phyloP scores from a whole-genome alignment of 2,888 invertebrate species.

The Horisme vitalbata region DNA sequence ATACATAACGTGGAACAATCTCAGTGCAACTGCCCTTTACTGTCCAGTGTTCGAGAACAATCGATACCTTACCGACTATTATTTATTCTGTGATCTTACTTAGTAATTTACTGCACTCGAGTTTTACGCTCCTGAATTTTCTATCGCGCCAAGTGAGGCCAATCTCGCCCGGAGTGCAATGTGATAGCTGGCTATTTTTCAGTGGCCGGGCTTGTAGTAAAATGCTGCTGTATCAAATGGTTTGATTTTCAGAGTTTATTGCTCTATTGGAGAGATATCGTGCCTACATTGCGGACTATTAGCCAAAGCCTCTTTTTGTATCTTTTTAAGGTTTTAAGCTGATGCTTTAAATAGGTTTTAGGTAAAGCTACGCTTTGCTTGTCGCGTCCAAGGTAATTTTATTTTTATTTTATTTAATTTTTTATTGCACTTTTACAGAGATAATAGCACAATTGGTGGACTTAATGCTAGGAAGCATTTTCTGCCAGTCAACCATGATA shows the following conservation, averaged over 20 bases:
- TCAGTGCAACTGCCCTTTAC: slow-evolving; percentile 57
- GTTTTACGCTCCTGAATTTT: slow-evolving; percentile 48
- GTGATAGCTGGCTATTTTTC: slow-evolving; percentile 20
- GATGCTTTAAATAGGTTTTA: too few relatives aligned
- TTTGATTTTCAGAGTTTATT: slow-evolving; percentile 10
- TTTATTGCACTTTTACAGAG: too few relatives aligned
- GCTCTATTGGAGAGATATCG: slow-evolving; percentile 4
- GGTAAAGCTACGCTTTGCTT: too few relatives aligned
- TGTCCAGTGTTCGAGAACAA: slow-evolving; percentile 49
- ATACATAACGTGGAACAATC: slow-evolving; percentile 59
- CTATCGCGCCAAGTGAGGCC: slow-evolving; percentile 41
- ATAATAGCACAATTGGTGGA: too few relatives aligned
- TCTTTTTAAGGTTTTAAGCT: too few relatives aligned
- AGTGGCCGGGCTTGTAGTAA: slow-evolving; percentile 10
- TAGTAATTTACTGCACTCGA: slow-evolving; percentile 59
- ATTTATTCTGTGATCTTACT: slow-evolving; percentile 35
- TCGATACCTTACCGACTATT: slow-evolving; percentile 48
- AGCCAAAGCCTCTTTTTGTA: too few relatives aligned
- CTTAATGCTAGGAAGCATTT: too few relatives aligned
- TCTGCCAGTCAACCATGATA: too few relatives aligned
- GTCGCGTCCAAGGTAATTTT: too few relatives aligned
- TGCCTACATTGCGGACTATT: background rate
- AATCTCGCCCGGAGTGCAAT: slow-evolving; percentile 37
- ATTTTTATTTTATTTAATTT: too few relatives aligned
- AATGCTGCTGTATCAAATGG: slow-evolving; percentile 13